Percentiles rank a stretch among this genome's conserved stretches.
Conservation (phyloP, 2,888 invertebrate genomes). For the Cantharis rufa region DNA sequence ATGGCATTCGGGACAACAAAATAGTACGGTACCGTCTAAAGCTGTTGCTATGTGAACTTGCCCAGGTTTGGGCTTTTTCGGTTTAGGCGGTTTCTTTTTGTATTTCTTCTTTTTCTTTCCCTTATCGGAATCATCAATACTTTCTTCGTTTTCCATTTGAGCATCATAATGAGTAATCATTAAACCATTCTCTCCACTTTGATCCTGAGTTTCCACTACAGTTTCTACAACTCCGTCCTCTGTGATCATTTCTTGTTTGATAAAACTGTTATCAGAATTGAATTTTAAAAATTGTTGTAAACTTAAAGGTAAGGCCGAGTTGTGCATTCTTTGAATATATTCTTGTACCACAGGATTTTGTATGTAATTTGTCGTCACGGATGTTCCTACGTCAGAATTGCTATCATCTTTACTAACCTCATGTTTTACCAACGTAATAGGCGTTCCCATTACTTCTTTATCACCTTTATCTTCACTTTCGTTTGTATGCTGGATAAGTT, state of each 20-base stretch:
- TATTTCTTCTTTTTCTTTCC: constrained; percentile 73
- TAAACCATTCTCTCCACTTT: constrained; percentile 46
- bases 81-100: constrained; percentile 79
- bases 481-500: constrained; percentile 56
- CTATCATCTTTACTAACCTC: constrained; percentile 44
- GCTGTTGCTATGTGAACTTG: constrained; percentile 77
- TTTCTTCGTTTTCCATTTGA: constrained; percentile 52
- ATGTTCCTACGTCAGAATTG: constrained; percentile 39
- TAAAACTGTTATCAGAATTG: constrained; percentile 57
- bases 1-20: constrained; percentile 80
- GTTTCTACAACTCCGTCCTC: constrained; percentile 58
- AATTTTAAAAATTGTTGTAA: constrained; percentile 68
- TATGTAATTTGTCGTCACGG: constrained; percentile 59
- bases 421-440: constrained; percentile 59
- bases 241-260: constrained; percentile 58
- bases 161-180: constrained; percentile 51
- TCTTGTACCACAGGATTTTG: constrained; percentile 60
- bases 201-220: constrained; percentile 53
- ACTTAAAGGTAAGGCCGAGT: constrained; percentile 59
- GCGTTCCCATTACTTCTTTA: constrained; percentile 53
- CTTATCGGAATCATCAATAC: constrained; percentile 48
- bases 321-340: constrained; percentile 57
- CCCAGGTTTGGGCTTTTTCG: constrained; percentile 78
- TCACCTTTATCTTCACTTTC: constrained; percentile 40
- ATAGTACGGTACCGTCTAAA: constrained; percentile 73